Evolutionary conservation across 2,113 vertebrate species (phyloP).

Genomic region (Dendrocopos noguchii): DNA sequence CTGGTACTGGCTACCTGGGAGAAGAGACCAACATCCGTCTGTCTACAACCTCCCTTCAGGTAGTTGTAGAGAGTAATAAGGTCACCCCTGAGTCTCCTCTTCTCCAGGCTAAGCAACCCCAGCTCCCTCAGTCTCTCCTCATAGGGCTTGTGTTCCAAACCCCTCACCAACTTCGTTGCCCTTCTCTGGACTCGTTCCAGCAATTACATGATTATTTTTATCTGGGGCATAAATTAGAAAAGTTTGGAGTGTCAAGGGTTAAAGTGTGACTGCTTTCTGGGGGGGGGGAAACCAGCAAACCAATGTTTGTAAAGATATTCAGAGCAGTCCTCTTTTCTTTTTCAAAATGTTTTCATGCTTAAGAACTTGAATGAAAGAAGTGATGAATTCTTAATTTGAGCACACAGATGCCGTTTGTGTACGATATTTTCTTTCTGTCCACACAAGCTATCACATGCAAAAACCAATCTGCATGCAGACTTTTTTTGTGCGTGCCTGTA

Average conservation of each 20-base stretch:
- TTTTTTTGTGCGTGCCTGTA: neutral
- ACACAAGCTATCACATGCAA: conserved; percentile 24
- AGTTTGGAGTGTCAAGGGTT: neutral
- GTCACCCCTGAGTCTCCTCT: too few relatives aligned
- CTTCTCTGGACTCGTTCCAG: too few relatives aligned
- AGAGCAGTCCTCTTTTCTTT: neutral
- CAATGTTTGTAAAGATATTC: neutral
- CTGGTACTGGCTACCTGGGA: too few relatives aligned
- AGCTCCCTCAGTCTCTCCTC: too few relatives aligned
- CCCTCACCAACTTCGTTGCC: too few relatives aligned
- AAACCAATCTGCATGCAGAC: neutral
- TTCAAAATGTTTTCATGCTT: conserved; percentile 16
- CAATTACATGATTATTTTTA: neutral
- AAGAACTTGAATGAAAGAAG: conserved; percentile 25
- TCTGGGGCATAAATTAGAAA: neutral
- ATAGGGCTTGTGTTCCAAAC: too few relatives aligned
- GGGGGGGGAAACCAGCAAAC: too few relatives aligned
- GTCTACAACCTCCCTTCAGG: too few relatives aligned
- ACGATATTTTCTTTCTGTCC: neutral
- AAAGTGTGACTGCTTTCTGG: neutral
- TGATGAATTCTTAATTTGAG: conserved; percentile 29
- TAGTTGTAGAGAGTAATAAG: too few relatives aligned
- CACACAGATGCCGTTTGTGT: conserved; percentile 30
- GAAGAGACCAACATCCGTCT: too few relatives aligned
- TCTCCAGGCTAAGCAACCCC: too few relatives aligned